Conservation (phyloP, 2,797 vertebrate species). For the Myiotriccus ornatus region DNA sequence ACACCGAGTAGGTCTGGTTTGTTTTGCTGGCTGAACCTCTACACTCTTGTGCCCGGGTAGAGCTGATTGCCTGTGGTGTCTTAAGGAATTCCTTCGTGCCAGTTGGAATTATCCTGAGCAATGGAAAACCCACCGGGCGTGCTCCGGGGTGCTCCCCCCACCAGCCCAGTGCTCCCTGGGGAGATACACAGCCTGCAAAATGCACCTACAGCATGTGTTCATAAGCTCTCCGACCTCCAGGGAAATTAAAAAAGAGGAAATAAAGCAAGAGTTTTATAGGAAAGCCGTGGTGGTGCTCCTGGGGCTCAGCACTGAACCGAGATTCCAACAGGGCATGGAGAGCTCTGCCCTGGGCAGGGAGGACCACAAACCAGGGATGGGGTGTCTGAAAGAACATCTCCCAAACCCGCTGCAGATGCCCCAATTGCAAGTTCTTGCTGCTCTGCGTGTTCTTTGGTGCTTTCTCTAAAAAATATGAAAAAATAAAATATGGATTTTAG, state of each 20-base stretch:
- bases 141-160: neutral
- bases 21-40: neutral
- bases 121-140: neutral
- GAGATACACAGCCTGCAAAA: neutral
- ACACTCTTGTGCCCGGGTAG: neutral
- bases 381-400: neutral
- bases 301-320: neutral
- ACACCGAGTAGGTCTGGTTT: neutral
- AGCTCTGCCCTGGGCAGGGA: neutral
- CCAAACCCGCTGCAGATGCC: neutral
- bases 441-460: neutral
- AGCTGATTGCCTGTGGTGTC: neutral
- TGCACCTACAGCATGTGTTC: rapidly evolving
- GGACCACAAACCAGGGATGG: neutral
- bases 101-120: neutral
- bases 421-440: neutral
- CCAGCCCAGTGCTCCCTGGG: neutral
- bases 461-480: neutral
- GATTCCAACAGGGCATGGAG: neutral
- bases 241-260: neutral
- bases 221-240: neutral
- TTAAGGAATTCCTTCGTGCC: neutral
- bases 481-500: neutral
- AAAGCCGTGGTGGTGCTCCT: rapidly evolving
- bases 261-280: neutral